phyloP scores from a whole-genome alignment of 2,113 vertebrate genomes.

The Pluvialis apricaria region DNA sequence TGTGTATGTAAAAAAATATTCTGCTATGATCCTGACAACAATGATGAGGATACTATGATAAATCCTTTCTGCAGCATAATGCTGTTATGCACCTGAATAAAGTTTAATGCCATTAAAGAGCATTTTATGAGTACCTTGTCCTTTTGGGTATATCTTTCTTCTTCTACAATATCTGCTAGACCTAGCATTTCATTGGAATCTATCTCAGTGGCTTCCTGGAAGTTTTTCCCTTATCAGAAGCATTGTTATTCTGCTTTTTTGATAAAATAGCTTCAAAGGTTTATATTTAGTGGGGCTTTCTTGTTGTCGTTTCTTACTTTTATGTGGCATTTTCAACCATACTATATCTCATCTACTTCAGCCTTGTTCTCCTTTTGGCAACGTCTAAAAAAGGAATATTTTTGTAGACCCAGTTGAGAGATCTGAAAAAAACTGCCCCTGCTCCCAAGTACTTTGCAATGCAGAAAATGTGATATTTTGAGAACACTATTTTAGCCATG shows the following conservation, averaged over 20 bases:
- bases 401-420: not conserved
- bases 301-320: not conserved
- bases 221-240: not conserved
- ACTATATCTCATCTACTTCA: not conserved
- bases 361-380: not conserved
- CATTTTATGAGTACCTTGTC: not conserved
- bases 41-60: not conserved
- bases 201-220: not conserved
- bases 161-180: not conserved
- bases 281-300: not conserved
- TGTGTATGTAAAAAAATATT: not conserved
- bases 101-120: not conserved
- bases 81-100: not conserved
- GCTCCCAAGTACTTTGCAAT: not conserved
- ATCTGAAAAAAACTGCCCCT: not conserved
- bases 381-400: not conserved
- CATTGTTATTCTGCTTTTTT: not conserved
- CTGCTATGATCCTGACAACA: not conserved
- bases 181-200: not conserved
- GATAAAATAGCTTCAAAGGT: not conserved
- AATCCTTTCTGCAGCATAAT: not conserved
- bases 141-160: not conserved
- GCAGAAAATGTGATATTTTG: not conserved
- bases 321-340: not conserved
- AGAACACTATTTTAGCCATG: not conserved